A percentile compares a stretch with the other conserved stretches of the same genome.
These are phyloP conservation scores for Aurelia sp. DNA, from an alignment of 30 jellyfish, hydroid and myxozoan genomes.

Conservation along the genomic window DNA sequence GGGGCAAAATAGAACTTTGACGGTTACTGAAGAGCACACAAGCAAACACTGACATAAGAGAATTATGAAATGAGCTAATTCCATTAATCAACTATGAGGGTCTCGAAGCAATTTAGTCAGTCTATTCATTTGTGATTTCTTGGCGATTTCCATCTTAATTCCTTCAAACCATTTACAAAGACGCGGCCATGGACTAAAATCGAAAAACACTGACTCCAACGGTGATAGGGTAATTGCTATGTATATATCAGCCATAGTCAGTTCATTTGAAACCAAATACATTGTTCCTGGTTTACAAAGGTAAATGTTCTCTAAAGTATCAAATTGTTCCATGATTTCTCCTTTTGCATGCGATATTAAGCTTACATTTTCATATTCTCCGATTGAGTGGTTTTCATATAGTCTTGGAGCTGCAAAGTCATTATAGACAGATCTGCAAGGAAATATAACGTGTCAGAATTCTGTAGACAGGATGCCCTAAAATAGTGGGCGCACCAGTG, in stretches of 20 bases:
- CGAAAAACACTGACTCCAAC: constrained; percentile 51
- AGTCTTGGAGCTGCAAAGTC: constrained; percentile 66
- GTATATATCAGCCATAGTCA: constrained; percentile 57
- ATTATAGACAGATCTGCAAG: constrained; percentile 44
- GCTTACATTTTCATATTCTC: constrained; percentile 57
- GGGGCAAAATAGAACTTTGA: no score
- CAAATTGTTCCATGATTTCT: constrained; percentile 56
- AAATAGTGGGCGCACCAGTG: no score
- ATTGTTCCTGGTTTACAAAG: neutral
- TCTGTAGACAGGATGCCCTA: no score
- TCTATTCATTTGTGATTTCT: constrained; percentile 30
- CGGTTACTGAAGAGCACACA: no score
- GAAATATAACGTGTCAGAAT: no score
- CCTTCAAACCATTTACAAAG: constrained; percentile 67
- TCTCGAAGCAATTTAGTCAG: constrained; percentile 3
- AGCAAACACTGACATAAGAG: no score
- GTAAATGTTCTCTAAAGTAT: constrained; percentile 34
- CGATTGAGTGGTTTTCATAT: constrained; percentile 53
- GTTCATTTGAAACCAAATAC: constrained; percentile 26
- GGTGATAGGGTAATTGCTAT: constrained; percentile 35
- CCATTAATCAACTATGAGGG: neutral
- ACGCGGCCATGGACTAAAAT: constrained; percentile 65
- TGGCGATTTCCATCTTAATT: constrained; percentile 29
- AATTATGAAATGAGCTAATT: no score
- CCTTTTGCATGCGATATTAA: constrained; percentile 53